Conservation (phyloP, 2,113 vertebrate genomes). For the Halcyon malimbica region DNA sequence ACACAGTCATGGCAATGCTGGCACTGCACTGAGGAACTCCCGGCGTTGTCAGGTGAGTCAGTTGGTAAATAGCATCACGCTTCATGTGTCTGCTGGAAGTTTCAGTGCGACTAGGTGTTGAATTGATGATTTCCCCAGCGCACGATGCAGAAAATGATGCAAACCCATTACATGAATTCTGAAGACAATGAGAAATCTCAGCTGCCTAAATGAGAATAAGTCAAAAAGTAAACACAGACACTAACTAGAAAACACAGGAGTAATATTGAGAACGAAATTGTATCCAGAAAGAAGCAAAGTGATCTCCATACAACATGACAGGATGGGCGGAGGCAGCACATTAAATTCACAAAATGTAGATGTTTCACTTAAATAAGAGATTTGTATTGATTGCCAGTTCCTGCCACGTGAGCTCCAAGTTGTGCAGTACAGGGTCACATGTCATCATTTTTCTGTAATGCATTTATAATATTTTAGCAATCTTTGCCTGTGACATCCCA, state of each 20-base stretch:
- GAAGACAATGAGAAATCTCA: slow-evolving; percentile 41
- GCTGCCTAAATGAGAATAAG: neutral
- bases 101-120: neutral
- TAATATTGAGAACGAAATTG: neutral
- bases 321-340: neutral
- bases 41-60: neutral
- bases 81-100: neutral
- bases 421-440: neutral
- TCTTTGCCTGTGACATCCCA: neutral
- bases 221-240: neutral
- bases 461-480: neutral
- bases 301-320: neutral
- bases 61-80: neutral
- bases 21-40: neutral
- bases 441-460: neutral
- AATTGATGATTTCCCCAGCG: neutral
- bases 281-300: neutral
- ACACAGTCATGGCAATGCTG: neutral
- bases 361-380: neutral
- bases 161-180: neutral
- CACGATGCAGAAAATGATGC: slow-evolving; percentile 2
- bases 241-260: neutral
- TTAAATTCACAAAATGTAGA: neutral
- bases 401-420: neutral
- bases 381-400: neutral